Evolutionary conservation across 2,888 invertebrate genomes (phyloP).

Genomic region (Noctua janthe): DNA sequence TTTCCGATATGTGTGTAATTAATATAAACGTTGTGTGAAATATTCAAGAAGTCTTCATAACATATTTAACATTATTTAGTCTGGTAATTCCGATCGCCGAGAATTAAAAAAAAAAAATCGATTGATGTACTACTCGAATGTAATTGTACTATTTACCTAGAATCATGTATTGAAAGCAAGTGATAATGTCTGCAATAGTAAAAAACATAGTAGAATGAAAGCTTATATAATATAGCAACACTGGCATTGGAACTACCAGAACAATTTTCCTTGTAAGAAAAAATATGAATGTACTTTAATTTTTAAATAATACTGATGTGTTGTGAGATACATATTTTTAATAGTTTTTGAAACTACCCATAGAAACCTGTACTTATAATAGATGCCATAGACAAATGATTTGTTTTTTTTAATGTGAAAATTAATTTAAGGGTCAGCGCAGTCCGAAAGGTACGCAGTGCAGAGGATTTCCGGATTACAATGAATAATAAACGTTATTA

Average conservation of each 20-base stretch:
- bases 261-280: slow-evolving; percentile 53
- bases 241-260: slow-evolving; percentile 47
- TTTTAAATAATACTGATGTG: slow-evolving; percentile 63
- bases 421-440: slow-evolving; percentile 27
- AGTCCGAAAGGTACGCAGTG: not conserved
- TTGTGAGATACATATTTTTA: slow-evolving; percentile 67
- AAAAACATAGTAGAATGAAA: slow-evolving; percentile 16
- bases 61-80: slow-evolving; percentile 50
- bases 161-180: slow-evolving; percentile 6
- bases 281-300: slow-evolving; percentile 63
- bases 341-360: slow-evolving; percentile 69
- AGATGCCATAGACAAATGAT: slow-evolving; percentile 67
- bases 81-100: slow-evolving; percentile 51
- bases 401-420: slow-evolving; percentile 44
- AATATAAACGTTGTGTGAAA: slow-evolving; percentile 59
- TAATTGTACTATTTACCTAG: slow-evolving; percentile 7
- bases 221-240: not conserved
- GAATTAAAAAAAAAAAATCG: not conserved
- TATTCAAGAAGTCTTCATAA: slow-evolving; percentile 45
- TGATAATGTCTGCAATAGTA: not conserved
- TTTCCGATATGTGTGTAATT: slow-evolving; percentile 51
- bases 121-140: slow-evolving; percentile 15
- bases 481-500: not conserved
- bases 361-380: slow-evolving; percentile 65
- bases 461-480: not conserved